Conservation (phyloP, 53 echinoderm and acorn worm species). For the Crossaster papposus region DNA sequence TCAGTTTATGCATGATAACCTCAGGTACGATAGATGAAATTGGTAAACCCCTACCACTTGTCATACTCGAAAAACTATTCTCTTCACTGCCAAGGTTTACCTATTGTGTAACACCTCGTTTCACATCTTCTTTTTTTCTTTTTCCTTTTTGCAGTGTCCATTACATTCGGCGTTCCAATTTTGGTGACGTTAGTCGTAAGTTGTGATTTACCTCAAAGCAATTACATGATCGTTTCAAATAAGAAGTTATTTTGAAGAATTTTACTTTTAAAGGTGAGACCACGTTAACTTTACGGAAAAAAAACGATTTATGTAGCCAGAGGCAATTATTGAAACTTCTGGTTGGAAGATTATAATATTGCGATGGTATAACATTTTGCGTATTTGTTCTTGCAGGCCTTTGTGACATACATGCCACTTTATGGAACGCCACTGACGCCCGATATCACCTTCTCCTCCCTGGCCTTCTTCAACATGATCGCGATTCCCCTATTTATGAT, state of each 20-base stretch:
- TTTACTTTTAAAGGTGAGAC: too few relatives aligned
- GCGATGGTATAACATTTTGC: background rate
- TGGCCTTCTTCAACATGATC: conserved; percentile 88
- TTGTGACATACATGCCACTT: conserved; percentile 68
- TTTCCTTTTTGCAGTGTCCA: conserved; percentile 35
- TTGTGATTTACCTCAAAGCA: too few relatives aligned
- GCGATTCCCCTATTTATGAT: conserved; percentile 78
- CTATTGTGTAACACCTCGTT: background rate
- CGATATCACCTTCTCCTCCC: conserved; percentile 85
- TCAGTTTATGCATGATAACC: conserved; percentile 54
- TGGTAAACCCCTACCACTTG: background rate
- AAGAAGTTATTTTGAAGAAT: too few relatives aligned
- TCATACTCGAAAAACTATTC: too few relatives aligned
- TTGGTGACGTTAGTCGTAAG: conserved; percentile 68
- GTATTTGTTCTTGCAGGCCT: conserved; percentile 56
- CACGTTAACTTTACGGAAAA: too few relatives aligned
- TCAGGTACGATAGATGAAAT: conserved; percentile 43
- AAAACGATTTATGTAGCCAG: too few relatives aligned
- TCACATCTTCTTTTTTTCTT: background rate
- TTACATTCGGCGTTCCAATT: conserved; percentile 52
- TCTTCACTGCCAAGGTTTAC: too few relatives aligned
- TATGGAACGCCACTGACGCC: conserved; percentile 76
- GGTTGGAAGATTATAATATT: background rate
- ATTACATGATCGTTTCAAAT: too few relatives aligned
- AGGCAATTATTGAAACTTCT: background rate